Evolutionary conservation across 2,113 vertebrate species (phyloP), one percentile per base, ranked within the genome.

Genomic region (Scomber japonicus): DNA sequence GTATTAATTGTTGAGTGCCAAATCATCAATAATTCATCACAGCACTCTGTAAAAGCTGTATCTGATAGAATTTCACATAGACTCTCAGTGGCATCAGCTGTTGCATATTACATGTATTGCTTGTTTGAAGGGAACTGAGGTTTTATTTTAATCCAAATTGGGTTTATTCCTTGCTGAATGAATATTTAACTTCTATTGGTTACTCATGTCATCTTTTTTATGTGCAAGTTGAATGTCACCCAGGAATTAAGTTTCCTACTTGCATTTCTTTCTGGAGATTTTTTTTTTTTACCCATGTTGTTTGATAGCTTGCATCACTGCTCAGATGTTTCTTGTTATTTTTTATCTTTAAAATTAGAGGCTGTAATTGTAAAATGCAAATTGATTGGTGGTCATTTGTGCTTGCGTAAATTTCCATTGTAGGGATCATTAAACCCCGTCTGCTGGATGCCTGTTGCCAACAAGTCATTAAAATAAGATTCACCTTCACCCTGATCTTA

Each of bases 21-120:
- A 57, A 65, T 70, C 17, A 68, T 71, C 31, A 68, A 62, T 82
- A 66, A 85, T 87, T 81, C 17, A 64, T 73, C 13, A 64, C 14
- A 56, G n/a, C 21, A 54, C 62, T 55, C 46, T n/a, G 17, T 81
- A 65, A 65, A 24, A 74, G 24, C 31, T 55, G n/a, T 27, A 62
- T 54, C 55, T 80, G 61, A 71, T 35, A 70, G 16, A 72, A 55
- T 44, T 19, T 60, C 46, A 59, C 67, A 78, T 15, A 17, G 16
- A 77, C 48, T 56, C n/a, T 24, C n/a, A 30, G 27, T 0, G 5
- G 31, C 53, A 53, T 48, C 79, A 57, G 56, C 70, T 78, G 31
- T 40, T 71, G 16, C 67, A 68, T 75, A 74, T 21, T 71, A 59
- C 46, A 77, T 63, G 10, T 50, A 12, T n/a, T 72, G 24, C 55